Conservation (phyloP, 1,140 invertebrate genomes). For the Bombus cullumanus region DNA sequence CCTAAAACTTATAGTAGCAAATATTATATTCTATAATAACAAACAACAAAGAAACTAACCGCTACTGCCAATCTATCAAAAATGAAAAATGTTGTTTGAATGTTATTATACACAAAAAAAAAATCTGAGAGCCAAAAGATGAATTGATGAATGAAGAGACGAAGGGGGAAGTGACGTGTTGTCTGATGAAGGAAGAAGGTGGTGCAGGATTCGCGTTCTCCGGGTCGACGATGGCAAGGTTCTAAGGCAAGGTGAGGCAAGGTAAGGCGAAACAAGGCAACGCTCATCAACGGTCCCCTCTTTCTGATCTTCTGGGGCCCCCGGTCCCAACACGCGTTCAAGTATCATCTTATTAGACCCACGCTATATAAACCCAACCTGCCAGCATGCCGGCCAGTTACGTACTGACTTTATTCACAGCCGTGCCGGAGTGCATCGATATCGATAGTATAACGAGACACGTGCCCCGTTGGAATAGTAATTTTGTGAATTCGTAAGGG, state of each 20-base stretch:
- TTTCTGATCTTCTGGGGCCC: conserved; percentile 47
- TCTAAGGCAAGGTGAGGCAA: conserved; percentile 72
- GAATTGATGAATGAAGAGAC: neutral
- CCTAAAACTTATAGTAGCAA: neutral
- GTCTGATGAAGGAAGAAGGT: neutral
- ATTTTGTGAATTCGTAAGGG: conserved; percentile 38
- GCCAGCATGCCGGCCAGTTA: conserved; percentile 79
- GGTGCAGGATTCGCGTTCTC: conserved; percentile 49
- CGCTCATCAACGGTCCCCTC: conserved; percentile 47
- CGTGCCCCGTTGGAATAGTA: conserved; percentile 14
- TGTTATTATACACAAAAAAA: neutral
- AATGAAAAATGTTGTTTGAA: too few species aligned
- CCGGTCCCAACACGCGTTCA: conserved; percentile 62
- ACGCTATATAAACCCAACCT: conserved; percentile 82
- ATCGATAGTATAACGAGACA: conserved; percentile 39
- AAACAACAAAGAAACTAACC: neutral
- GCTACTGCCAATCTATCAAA: too few species aligned
- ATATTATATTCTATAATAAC: neutral
- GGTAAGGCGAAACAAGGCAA: conserved; percentile 62
- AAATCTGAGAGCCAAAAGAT: neutral
- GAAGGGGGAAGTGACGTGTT: neutral
- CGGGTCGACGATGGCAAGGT: conserved; percentile 52
- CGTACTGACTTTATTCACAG: conserved; percentile 75
- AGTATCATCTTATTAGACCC: conserved; percentile 82
- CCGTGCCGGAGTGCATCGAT: conserved; percentile 69